Evolutionary conservation across 2,797 vertebrate genomes (phyloP).

Genomic region (Anniella stebbinsi): DNA sequence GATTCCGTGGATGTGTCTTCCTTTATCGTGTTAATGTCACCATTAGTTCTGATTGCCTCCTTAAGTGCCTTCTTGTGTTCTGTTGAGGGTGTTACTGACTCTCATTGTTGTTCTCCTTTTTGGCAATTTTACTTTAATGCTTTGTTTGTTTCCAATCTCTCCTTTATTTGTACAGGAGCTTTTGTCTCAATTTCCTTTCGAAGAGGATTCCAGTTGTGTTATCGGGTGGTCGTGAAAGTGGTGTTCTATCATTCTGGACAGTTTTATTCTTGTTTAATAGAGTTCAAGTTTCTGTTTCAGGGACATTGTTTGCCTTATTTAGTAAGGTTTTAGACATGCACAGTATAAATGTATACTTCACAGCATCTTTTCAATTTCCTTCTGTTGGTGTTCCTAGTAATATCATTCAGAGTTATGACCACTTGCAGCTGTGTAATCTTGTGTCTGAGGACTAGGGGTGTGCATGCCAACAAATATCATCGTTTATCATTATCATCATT

Average conservation of each 20-base stretch:
- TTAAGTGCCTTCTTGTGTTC: slow-evolving; percentile 69
- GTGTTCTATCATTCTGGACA: slow-evolving; percentile 73
- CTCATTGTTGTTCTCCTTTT: slow-evolving; percentile 68
- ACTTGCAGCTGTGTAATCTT: slow-evolving; percentile 52
- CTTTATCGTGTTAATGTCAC: slow-evolving; percentile 71
- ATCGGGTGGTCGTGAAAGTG: slow-evolving; percentile 66
- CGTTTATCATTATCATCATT: too few relatives aligned
- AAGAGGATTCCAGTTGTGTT: slow-evolving; percentile 67
- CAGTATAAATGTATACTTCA: slow-evolving; percentile 43
- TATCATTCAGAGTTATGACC: slow-evolving; percentile 54
- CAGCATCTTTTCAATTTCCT: slow-evolving; percentile 54
- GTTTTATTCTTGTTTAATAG: slow-evolving; percentile 73
- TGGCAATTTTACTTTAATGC: slow-evolving; percentile 75
- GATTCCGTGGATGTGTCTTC: slow-evolving; percentile 64
- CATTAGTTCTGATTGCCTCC: slow-evolving; percentile 74
- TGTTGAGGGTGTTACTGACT: slow-evolving; percentile 64
- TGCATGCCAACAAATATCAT: too few relatives aligned
- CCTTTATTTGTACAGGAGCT: slow-evolving; percentile 67
- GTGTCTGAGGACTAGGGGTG: slow-evolving; percentile 30
- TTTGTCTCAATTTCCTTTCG: slow-evolving; percentile 70
- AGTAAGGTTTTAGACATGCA: slow-evolving; percentile 59
- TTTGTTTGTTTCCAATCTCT: slow-evolving; percentile 71
- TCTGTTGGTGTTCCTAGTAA: slow-evolving; percentile 45
- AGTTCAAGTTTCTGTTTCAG: slow-evolving; percentile 67
- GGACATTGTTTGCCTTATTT: slow-evolving; percentile 63